These are phyloP conservation scores for Hyles lineata DNA, from an alignment of 2,888 invertebrate species.

Conservation along the genomic window DNA sequence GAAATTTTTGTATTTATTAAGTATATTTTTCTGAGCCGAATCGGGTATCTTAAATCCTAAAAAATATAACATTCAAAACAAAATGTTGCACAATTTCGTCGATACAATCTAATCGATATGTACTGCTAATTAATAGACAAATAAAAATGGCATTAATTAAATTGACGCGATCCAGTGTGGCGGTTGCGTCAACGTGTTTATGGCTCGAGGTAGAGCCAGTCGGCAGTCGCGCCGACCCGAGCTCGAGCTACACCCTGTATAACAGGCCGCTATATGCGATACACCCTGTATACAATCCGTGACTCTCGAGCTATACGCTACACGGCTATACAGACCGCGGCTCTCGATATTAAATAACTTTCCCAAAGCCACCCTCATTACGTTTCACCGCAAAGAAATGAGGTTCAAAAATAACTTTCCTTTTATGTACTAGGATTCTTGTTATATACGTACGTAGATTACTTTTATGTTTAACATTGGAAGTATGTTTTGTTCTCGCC, in stretches of 20 bases:
- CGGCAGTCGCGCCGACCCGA: neutral
- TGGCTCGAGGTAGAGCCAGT: neutral
- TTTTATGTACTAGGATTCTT: neutral
- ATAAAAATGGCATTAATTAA: slow-evolving; percentile 13
- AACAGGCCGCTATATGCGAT: too few relatives aligned
- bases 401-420: neutral
- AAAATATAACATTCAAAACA: neutral
- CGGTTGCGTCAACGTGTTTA: slow-evolving; percentile 15
- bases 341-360: slow-evolving; percentile 16
- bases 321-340: neutral
- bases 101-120: neutral
- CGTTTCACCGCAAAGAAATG: neutral
- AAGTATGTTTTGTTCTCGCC: too few relatives aligned
- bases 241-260: neutral
- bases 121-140: slow-evolving; percentile 18
- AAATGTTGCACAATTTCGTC: neutral
- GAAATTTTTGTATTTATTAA: too few relatives aligned
- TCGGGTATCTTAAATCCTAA: neutral
- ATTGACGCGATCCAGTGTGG: neutral
- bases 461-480: too few relatives aligned
- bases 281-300: too few relatives aligned
- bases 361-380: neutral
- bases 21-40: neutral
- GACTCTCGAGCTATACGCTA: neutral
- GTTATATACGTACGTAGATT: neutral